A percentile compares a stretch with the other conserved stretches of the same genome.
phyloP scores from a whole-genome alignment of 2,888 invertebrate species.

The Netelia inedita region DNA sequence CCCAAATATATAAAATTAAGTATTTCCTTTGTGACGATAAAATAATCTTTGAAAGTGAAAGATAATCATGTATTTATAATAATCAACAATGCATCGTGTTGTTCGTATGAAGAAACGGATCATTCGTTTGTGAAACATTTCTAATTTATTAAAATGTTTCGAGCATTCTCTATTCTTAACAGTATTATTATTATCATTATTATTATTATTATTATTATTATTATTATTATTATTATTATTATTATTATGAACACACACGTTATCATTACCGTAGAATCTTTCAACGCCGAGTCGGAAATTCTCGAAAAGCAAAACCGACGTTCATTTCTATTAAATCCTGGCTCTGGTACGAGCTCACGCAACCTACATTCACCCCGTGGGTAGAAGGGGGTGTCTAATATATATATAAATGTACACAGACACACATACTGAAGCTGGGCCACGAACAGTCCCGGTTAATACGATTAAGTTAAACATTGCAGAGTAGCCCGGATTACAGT shows the following conservation, averaged over 20 bases:
- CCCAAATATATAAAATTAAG: no score
- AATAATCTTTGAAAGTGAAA: no score
- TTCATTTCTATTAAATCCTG: constrained; percentile 66
- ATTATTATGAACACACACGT: neutral
- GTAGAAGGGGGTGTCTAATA: neutral
- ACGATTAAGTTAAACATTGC: constrained; percentile 64
- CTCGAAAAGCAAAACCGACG: constrained; percentile 36
- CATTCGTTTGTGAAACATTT: no score
- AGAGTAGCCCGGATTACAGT: constrained; percentile 57
- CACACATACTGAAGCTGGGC: constrained; percentile 2
- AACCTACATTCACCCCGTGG: neutral
- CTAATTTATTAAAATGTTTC: no score
- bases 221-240: neutral
- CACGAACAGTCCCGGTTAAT: constrained; percentile 63
- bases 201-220: neutral
- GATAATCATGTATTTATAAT: no score
- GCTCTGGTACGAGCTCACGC: constrained; percentile 25
- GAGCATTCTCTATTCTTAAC: no score
- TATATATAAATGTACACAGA: neutral
- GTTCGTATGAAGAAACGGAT: no score
- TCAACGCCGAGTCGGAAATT: constrained; percentile 4
- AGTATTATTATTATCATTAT: neutral
- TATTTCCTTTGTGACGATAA: no score
- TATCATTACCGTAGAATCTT: constrained; percentile 19
- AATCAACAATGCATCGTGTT: no score